Evolutionary conservation across 1,140 invertebrate species (phyloP), one percentile per base, ranked within the genome.

Genomic region (Globodera rostochiensis): DNA sequence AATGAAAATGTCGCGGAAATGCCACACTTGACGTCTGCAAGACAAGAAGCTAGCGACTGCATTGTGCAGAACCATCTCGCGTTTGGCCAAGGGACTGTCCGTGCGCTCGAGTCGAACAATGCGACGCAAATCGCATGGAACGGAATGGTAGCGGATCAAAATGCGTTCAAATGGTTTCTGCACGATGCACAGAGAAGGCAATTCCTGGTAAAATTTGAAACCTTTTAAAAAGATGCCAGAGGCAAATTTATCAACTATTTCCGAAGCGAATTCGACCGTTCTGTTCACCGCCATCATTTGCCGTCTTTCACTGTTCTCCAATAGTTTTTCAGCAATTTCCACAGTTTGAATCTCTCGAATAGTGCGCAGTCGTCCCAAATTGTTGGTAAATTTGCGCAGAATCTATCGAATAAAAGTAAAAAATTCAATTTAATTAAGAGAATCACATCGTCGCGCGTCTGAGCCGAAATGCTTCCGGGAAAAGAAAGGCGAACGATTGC

Each of bases 31-130:
- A 1, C 80, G 80, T 67, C 80, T 82, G 11, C 81, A 83, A 21
- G 81, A 53, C 15, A 81, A 6, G 60, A 86, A 84, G n/a, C 86
- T 84, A 15, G 83, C 82, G 15, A 84, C 77, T 7, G 83, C 83
- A 77, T 84, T 84, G 81, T 84, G 83, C 53, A 84, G 15, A 49
- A 84, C 84, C 83, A 87, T 87, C 25, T 84, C 83, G 15, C 83
- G 80, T n/a, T 84, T 84, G 15, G 83, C 85, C 47, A 45, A 45
- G 1, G 45, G 25, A 46, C 79, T 73, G n/a, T 82, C 67, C 19
- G 86, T 49, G n/a, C 49, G 15, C 70, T 84, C 83, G 80, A 84
- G 25, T n/a, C 83, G 47, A 49, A 84, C 74, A n/a, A 84, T 86
- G 36, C 77, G 21, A n/a, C 80, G 49, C 6, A 84, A 21, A 11